A percentile compares a stretch with the other conserved stretches of the same genome.
Conservation (phyloP, 2,797 vertebrate species). For the Podargus strigoides region DNA sequence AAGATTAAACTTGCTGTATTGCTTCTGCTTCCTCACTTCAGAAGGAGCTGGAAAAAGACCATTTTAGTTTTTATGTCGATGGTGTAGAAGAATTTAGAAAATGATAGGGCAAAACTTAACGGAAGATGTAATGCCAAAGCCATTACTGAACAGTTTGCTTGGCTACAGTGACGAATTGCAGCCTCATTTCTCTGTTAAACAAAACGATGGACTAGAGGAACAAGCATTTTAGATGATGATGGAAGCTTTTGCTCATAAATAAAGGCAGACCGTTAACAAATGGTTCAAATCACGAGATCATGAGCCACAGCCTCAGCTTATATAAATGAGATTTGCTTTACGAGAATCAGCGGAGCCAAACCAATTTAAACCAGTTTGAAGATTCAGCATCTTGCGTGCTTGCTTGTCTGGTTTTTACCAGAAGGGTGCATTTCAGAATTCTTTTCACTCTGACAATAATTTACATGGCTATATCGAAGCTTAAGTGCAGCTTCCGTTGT, state of each 20-base stretch:
- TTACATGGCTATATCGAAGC: not conserved
- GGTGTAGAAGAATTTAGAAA: not conserved
- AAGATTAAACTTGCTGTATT: not conserved
- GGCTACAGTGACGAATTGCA: not conserved
- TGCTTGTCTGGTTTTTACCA: not conserved
- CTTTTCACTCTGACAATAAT: slow-evolving; percentile 17
- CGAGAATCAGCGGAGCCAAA: not conserved
- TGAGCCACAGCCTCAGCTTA: not conserved
- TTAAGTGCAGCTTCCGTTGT: not conserved
- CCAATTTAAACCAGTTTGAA: slow-evolving; percentile 36
- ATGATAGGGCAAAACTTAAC: not conserved
- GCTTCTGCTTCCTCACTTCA: not conserved
- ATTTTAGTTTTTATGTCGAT: not conserved
- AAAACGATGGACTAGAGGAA: not conserved
- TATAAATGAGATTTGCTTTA: slow-evolving; percentile 16
- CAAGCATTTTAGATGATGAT: not conserved
- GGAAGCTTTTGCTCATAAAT: slow-evolving; percentile 32
- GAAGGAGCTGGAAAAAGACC: not conserved
- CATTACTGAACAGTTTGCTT: not conserved
- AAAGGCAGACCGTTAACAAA: not conserved
- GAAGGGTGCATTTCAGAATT: slow-evolving; percentile 22
- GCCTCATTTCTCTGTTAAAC: not conserved
- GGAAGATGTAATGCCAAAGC: not conserved
- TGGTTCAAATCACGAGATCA: not conserved
- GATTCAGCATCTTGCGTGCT: slow-evolving; percentile 26